Base-by-base conservation (phyloP, 2,888 invertebrate species). In the Petrolisthes manimaculis region DNA sequence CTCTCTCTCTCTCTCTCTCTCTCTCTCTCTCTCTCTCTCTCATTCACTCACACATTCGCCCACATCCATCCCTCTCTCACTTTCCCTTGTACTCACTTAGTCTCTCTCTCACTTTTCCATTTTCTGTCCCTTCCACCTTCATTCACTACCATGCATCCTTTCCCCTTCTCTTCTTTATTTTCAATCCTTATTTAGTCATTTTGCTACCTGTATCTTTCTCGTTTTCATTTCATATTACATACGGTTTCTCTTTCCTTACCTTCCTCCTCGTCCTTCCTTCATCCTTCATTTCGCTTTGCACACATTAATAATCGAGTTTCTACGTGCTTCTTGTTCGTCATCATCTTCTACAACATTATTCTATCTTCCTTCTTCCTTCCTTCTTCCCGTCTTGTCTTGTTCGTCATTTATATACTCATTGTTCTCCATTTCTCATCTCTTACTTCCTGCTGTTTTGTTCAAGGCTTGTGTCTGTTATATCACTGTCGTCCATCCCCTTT, bases 161-260 rank as follows among this genome's bases (percentile, higher is more conserved):
- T 71, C 71, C 24, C 71, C 5, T 24, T 71, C 71, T 71, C 71
- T 71, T 24, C 24, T 24, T 24, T 71, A 18, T 24, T 71, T 24
- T 71, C 71, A 21, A n/a, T 5, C 71, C 24, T 24, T 71, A n/a
- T 14, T 24, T 71, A n/a, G n/a, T 24, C 24, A 2, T 37, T 37
- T 37, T 37, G 24, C 75, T 75, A 24, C 51, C 75, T 75, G 37
- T 75, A 24, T 75, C 75, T 75, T 51, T 75, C 75, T 79, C 79
- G 37, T 54, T 51, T 54, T 79, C 79, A 53, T 54, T 79, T 54
- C 53, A 51, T 79, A 51, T 79, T 37, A 37, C 2, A 37, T 37
- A 37, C 37, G 37, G 37, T 37, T 37, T 37, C 2, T 37, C 37
- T 37, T 37, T 0, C 1, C 37, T 37, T 37, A 0, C 37, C 37